Evolutionary conservation across 2,113 vertebrate species (phyloP), one percentile per base, ranked within the genome.

Genomic region (Amblyopsis rosae): DNA sequence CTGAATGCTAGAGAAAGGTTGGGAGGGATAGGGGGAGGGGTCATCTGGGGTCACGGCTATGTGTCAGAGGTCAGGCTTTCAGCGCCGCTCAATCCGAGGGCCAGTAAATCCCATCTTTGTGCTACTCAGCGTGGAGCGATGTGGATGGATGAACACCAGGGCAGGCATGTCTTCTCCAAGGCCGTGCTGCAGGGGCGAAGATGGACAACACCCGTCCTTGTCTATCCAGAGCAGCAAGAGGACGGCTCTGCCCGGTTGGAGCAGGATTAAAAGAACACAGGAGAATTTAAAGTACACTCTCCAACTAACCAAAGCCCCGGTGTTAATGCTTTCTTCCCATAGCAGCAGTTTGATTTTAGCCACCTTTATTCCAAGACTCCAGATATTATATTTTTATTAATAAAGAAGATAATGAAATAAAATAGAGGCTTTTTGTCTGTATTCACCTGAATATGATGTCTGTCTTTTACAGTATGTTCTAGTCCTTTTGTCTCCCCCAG

Each of bases 101-200:
- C 86, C 87, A 91, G 92, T 90, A 92, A 90, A 93, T 86, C 82
- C 77, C 45, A 86, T 89, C 83, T 84, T 89, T 89, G 85, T 90
- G 78, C 67, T 83, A 75, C 77, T 79, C 72, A 63, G 71, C 72
- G 56, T 79, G 59, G 66, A 32, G 33, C 56, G 13, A 65, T 83
- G 84, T 75, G 62, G 79, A 72, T 46, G 53, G 62, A 70, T 72
- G 48, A 61, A 9, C 69, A 11, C 62, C 26, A 26, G 26, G 26
- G 2, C 26, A 26, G 26, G 26, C 26, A 26, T 26, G 26, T 26
- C 26, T 26, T 26, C 26, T 26, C 58, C 12, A 12, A 56, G 41
- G 53, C 19, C 56, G 1, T 46, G 67, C 16, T 67, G 26, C 19
- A n/a, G 7, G 33, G 55, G 17, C 26, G 56, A 47, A 46, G 66